Evolutionary conservation across 2,888 invertebrate genomes (phyloP), one percentile per base, ranked within the genome.

Genomic region (Blera fallax): DNA sequence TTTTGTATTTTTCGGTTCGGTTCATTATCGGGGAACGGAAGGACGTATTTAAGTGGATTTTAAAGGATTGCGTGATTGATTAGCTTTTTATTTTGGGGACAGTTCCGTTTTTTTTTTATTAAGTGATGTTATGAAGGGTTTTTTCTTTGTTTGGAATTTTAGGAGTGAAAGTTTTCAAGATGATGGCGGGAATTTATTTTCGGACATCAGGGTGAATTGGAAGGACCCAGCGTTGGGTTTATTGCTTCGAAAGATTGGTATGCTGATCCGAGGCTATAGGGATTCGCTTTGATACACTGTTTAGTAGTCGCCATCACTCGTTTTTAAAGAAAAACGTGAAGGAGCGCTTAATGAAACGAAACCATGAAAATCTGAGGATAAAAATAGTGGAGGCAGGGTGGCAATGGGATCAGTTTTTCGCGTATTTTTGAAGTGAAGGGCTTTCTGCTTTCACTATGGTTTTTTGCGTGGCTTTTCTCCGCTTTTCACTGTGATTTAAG

Each of bases 61-160:
- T 64, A 84, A 72, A 74, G 84, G 74, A 76, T 85, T 70, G 65
- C 40, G 16, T 85, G 84, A 85, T 85, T 85, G 80, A 85, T 85
- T 85, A 65, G 76, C 70, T 85, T 80, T 85, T 80, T 62, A 78
- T 83, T 73, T 78, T 60, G 24, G 54, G 52, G 73, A 83, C 83
- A 83, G 21, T 72, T 70, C 34, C 24, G 32, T 50, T 10, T n/a
- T 29, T 24, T 67, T 21, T 16, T 11, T 50, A 18, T 43, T 18
- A 45, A 32, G 29, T 18, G 29, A 10, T 18, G 7, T n/a, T 50
- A 6, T 50, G 50, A n/a, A 18, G 62, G 45, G 16, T 1, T 18
- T 64, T n/a, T 1, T 3, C 1, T 40, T 64, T 64, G 5, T 21
- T 24, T 24, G 24, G 18, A 48, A 11, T 43, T 62, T 18, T 29